Percentiles rank a stretch among this genome's conserved stretches.
phyloP scores from a whole-genome alignment of 2,888 invertebrate genomes.

The Drosophila prostipennis region DNA sequence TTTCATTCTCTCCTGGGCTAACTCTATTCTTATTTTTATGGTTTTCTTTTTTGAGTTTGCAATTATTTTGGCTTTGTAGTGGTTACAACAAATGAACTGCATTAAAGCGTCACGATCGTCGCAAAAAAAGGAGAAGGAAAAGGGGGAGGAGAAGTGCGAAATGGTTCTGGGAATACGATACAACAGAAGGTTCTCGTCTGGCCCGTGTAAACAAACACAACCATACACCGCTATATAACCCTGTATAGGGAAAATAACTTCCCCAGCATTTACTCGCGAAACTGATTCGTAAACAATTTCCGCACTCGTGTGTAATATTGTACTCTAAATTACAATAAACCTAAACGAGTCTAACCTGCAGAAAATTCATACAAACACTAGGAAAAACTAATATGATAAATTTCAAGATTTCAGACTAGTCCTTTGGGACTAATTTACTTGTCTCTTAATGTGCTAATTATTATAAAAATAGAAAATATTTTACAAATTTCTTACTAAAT shows the following conservation, averaged over 20 bases:
- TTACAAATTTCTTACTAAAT: no score
- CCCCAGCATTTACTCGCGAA: conserved; percentile 23
- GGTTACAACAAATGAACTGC: conserved; percentile 46
- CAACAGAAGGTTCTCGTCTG: conserved; percentile 9
- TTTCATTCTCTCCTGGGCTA: conserved; percentile 15
- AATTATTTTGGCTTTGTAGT: conserved; percentile 42
- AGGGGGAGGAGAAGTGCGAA: conserved; percentile 23
- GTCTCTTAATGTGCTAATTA: no score
- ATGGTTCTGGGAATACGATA: conserved; percentile 38
- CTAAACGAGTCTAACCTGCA: background rate
- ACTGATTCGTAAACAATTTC: conserved; percentile 36
- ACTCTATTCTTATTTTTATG: conserved; percentile 30
- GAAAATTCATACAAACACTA: conserved; percentile 5
- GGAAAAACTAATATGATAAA: no score
- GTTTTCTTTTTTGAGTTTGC: conserved; percentile 23
- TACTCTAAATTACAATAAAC: conserved; percentile 3
- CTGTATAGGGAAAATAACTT: conserved; percentile 15
- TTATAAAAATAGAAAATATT: no score
- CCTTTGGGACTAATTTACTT: no score
- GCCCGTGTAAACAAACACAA: conserved; percentile 17
- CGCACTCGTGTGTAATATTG: conserved; percentile 18
- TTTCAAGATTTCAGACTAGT: no score
- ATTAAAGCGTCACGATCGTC: conserved; percentile 35
- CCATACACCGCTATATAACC: background rate
- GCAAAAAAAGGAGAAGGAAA: conserved; percentile 17